Percentiles rank a stretch among this genome's conserved stretches.
Conservation (phyloP, 2,113 vertebrate species). For the Phalacrocorax aristotelis region DNA sequence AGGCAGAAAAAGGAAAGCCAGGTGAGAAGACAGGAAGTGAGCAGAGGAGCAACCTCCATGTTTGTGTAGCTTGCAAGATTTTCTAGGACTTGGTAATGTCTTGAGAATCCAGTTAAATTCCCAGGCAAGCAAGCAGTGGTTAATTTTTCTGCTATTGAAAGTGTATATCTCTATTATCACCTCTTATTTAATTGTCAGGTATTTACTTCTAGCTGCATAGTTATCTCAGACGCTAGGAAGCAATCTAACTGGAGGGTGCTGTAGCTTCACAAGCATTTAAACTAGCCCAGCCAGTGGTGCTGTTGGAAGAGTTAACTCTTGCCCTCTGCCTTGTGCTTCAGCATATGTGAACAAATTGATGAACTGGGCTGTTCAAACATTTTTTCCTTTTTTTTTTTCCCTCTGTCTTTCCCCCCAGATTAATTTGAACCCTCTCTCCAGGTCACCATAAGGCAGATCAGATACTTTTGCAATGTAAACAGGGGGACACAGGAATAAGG, state of each 20-base stretch:
- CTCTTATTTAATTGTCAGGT: conserved; percentile 9
- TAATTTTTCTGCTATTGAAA: neutral
- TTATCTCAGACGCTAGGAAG: neutral
- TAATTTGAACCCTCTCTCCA: neutral
- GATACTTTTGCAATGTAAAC: neutral
- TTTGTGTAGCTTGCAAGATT: neutral
- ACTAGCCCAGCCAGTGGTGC: neutral
- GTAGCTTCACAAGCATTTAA: neutral
- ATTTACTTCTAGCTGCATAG: neutral
- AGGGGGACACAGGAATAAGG: neutral
- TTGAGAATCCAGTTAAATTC: neutral
- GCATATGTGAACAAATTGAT: neutral
- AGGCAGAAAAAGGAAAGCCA: neutral
- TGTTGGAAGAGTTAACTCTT: neutral
- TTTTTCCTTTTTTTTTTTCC: too few relatives aligned
- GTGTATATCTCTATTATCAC: neutral
- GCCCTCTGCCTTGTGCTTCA: neutral
- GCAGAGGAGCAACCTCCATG: neutral
- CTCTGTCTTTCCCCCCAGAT: rapidly evolving
- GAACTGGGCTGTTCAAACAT: neutral
- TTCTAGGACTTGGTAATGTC: neutral
- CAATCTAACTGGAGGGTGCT: neutral
- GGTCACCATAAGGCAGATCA: neutral
- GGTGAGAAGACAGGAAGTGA: neutral
- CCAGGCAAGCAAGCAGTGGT: neutral